phyloP scores from a whole-genome alignment of 2,797 vertebrate species.

The Columba guinea region DNA sequence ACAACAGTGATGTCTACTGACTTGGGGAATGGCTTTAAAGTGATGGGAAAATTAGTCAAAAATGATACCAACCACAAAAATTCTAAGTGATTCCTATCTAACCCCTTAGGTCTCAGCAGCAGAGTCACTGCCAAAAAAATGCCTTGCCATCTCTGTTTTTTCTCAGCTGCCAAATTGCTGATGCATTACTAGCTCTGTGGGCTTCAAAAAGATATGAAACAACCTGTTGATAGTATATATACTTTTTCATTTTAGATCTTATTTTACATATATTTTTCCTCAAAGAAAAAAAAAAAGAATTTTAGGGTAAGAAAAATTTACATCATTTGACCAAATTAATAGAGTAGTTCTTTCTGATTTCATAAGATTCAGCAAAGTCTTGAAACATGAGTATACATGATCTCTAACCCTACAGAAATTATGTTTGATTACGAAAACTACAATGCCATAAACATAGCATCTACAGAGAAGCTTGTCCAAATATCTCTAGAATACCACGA shows the following conservation, averaged over 20 bases:
- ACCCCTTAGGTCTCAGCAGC: background rate
- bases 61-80: background rate
- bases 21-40: background rate
- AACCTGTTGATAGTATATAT: background rate
- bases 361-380: background rate
- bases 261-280: background rate
- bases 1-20: background rate
- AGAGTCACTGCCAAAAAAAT: background rate
- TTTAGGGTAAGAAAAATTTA: background rate
- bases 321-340: background rate
- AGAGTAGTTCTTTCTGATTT: background rate
- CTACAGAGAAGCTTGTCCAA: slow-evolving; percentile 21
- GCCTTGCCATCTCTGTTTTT: background rate
- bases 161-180: background rate
- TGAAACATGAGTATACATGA: background rate
- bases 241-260: background rate
- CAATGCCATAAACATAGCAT: background rate
- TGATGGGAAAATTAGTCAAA: background rate
- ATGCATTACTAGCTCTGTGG: background rate
- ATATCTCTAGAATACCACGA: slow-evolving; percentile 14
- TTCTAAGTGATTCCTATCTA: background rate
- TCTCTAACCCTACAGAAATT: background rate
- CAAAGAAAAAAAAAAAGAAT: background rate
- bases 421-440: background rate
- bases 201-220: background rate